phyloP scores from a whole-genome alignment of 1,140 invertebrate species.

The Drosophila paulistorum region DNA sequence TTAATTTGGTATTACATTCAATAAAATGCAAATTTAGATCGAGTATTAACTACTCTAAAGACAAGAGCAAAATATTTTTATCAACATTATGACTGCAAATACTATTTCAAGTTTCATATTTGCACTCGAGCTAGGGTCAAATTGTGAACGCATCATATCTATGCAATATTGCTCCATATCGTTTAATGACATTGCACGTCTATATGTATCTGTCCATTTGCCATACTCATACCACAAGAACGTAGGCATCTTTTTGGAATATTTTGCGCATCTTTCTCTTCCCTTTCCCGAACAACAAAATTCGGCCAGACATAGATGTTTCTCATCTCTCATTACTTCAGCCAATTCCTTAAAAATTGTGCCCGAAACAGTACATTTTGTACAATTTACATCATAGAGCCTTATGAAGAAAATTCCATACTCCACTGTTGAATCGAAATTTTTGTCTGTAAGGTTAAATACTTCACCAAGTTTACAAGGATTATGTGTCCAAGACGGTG shows the following conservation, averaged over 20 bases:
- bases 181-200: not conserved
- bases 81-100: too few species aligned
- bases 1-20: too few species aligned
- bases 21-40: too few species aligned
- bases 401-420: conserved; percentile 12
- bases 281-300: not conserved
- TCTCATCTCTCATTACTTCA: not conserved
- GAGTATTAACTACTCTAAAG: too few species aligned
- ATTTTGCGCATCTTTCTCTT: not conserved
- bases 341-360: conserved; percentile 14
- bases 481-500: not conserved
- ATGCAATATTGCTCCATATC: not conserved
- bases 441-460: not conserved
- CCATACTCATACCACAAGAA: not conserved
- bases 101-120: not conserved
- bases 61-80: too few species aligned
- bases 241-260: not conserved
- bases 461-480: conserved; percentile 7
- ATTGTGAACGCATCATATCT: not conserved
- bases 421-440: not conserved
- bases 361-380: not conserved
- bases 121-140: not conserved
- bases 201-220: not conserved
- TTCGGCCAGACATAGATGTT: conserved; percentile 6
- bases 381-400: not conserved